Conservation (phyloP, 2,888 invertebrate species). For the Phoronis australis region DNA sequence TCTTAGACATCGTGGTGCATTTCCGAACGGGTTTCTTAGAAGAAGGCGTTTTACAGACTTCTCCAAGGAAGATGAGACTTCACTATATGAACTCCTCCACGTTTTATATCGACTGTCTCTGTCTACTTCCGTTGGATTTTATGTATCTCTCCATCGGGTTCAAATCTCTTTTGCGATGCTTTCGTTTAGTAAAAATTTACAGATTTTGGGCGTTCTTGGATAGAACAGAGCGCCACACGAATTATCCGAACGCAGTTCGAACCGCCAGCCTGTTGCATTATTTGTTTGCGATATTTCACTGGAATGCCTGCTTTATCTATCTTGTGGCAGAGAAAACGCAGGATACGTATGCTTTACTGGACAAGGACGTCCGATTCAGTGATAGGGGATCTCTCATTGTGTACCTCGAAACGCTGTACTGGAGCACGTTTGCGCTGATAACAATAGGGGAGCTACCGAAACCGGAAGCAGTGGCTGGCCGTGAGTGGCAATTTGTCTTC, state of each 20-base stretch:
- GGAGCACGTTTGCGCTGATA: conserved; percentile 93
- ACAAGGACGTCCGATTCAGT: conserved; percentile 56
- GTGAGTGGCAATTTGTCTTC: conserved; percentile 80
- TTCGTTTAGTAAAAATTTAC: conserved; percentile 94
- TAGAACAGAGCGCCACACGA: conserved; percentile 95
- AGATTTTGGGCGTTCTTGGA: conserved; percentile 98
- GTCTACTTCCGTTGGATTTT: conserved; percentile 94
- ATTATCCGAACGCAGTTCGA: conserved; percentile 89
- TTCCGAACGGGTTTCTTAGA: conserved; percentile 96
- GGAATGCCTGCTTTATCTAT: conserved; percentile 98
- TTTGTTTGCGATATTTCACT: conserved; percentile 96
- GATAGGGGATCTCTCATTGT: conserved; percentile 61
- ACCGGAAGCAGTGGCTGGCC: conserved; percentile 87
- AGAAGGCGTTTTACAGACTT: conserved; percentile 96
- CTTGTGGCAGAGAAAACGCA: conserved; percentile 55
- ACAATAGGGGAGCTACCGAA: conserved; percentile 89
- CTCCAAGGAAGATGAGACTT: conserved; percentile 83
- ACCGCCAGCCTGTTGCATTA: conserved; percentile 64
- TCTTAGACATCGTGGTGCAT: conserved; percentile 94
- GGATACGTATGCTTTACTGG: conserved; percentile 49
- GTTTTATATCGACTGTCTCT: conserved; percentile 98
- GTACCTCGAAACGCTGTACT: conserved; percentile 96
- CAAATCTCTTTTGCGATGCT: conserved; percentile 90
- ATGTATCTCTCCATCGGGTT: conserved; percentile 92
- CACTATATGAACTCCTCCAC: conserved; percentile 97